These are phyloP conservation scores for Cotesia chilonis DNA, from an alignment of 1,140 invertebrate species.

Conservation along the genomic window DNA sequence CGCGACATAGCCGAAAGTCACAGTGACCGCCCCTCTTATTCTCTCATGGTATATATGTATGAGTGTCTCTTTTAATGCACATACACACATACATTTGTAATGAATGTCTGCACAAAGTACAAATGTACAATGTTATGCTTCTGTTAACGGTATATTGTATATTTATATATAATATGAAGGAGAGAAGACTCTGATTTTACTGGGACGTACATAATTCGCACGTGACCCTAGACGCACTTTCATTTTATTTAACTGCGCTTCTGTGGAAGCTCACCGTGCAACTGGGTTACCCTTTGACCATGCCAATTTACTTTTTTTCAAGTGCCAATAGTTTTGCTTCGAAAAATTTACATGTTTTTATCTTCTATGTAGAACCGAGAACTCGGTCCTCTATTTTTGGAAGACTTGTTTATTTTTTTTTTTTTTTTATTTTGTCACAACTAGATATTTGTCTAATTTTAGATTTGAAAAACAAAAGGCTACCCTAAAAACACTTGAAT, in stretches of 20 bases:
- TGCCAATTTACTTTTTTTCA: constrained; percentile 5
- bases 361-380: not conserved
- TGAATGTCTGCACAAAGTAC: too few relatives aligned
- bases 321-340: constrained; percentile 1
- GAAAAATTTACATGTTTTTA: not conserved
- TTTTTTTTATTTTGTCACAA: not conserved
- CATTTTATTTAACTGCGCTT: constrained; percentile 12
- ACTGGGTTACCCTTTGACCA: constrained; percentile 7
- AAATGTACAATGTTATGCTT: too few relatives aligned
- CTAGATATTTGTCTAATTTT: too few relatives aligned
- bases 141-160: not conserved
- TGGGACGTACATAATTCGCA: constrained; percentile 26
- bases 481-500: too few relatives aligned
- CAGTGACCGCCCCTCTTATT: not conserved
- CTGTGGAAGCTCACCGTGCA: constrained; percentile 8
- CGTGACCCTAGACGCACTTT: constrained; percentile 13
- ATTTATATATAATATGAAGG: constrained; percentile 3
- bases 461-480: too few relatives aligned
- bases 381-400: not conserved
- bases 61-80: constrained; percentile 1
- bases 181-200: constrained; percentile 12
- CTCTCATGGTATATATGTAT: constrained; percentile 3
- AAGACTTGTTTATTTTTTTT: not conserved
- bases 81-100: not conserved
- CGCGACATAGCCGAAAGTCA: constrained; percentile 33